Base-by-base conservation (phyloP, 1,140 invertebrate genomes). In the Drosophila albomicans region DNA sequence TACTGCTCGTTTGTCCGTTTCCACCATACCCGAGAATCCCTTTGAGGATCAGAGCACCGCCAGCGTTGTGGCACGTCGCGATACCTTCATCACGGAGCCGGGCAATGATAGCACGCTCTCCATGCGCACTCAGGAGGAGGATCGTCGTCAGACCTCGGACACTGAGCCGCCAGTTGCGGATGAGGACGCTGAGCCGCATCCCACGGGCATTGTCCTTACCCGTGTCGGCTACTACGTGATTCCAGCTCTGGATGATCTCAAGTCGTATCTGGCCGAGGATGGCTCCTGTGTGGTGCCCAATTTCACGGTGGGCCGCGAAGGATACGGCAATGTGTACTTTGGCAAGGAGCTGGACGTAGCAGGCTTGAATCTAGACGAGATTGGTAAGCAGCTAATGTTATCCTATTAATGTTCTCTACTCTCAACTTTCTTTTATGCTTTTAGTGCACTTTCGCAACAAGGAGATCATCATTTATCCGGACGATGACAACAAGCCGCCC, bases 251-350 rank as follows among this genome's bases (percentile, higher is more conserved):
- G 95, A 97, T 58, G 96, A 98, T 65, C 93, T 99, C 20, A 93
- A 92, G 10, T 94, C 93, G 1, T 94, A 93, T 73, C 92, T 96
- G 35, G 93, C 95, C 8, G 94, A 97, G 92, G 94, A 97, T 91
- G 96, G 96, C 1, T 94, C 94, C 20, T 99, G 98, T 92, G 93
- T 97, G 32, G 96, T 99, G 8, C 96, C 97, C n/a, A 96, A 98
- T 76, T 97, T 99, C 74, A 98, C 97, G 0, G 94, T 99, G 56
- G 98, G 98, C 0, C 94, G 98, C 11, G 94, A 96, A 65, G 97
- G 97, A 49, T 99, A 98, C 93, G 99, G 99, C 20, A 97, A 97
- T 93, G 96, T 99, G 0, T 97, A 95, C 91, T 99, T 98, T 91
- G 95, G 96, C 30, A 96, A 97, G 72, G 94, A 95, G 20, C 96